Conservation (phyloP, 1,140 invertebrate genomes). For the Metaphire vulgaris region DNA sequence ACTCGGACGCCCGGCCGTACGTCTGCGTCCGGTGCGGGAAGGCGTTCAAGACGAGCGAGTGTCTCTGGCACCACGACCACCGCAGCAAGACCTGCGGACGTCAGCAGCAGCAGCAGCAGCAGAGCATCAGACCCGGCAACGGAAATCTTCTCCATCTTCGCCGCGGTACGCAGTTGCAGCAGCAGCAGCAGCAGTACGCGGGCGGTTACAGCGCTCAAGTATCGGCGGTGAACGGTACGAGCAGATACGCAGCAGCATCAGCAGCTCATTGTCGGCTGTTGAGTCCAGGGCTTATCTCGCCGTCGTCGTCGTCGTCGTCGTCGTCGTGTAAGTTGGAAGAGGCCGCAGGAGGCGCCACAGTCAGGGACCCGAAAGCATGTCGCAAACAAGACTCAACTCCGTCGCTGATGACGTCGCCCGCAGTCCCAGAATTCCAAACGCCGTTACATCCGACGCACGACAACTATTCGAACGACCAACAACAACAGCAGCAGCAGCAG, state of each 20-base stretch:
- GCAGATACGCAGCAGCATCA: neutral
- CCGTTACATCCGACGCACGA: no score
- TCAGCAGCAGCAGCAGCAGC: conserved; percentile 12
- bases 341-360: no score
- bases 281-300: no score
- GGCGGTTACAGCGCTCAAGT: neutral
- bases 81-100: conserved; percentile 29
- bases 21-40: conserved; percentile 27
- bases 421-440: no score
- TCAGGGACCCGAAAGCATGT: no score
- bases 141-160: conserved; percentile 29
- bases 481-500: no score
- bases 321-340: no score
- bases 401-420: no score
- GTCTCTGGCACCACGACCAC: conserved; percentile 31
- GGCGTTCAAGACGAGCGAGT: conserved; percentile 31
- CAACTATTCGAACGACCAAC: no score
- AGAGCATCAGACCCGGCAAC: no score
- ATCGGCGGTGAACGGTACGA: neutral
- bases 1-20: conserved; percentile 30
- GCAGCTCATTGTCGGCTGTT: neutral
- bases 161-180: conserved; percentile 25
- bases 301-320: no score
- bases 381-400: no score
- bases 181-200: conserved; percentile 3